phyloP scores from a whole-genome alignment of 2,888 invertebrate species.

The Amphipoea oculea region DNA sequence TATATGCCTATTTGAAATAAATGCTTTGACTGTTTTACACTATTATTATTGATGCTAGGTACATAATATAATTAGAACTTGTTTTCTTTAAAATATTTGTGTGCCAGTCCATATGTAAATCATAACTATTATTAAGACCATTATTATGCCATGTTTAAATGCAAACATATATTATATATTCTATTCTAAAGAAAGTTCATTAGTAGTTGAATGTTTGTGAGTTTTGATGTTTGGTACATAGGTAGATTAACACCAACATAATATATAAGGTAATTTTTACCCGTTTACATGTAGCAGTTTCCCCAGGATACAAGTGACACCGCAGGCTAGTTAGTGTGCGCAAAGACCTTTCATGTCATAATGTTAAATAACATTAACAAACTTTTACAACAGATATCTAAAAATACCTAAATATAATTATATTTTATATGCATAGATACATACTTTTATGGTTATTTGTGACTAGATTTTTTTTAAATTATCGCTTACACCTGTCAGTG shows the following conservation, averaged over 20 bases:
- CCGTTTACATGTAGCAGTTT: not conserved
- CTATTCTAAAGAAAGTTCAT: not conserved
- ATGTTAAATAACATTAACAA: not conserved
- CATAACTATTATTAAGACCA: not conserved
- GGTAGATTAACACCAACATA: not conserved
- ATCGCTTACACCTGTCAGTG: too few relatives aligned
- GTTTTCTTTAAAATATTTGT: too few relatives aligned
- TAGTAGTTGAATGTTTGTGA: not conserved
- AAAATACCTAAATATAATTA: too few relatives aligned
- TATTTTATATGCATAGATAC: too few relatives aligned
- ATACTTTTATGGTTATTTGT: too few relatives aligned
- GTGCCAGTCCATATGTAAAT: not conserved
- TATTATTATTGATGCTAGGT: not conserved
- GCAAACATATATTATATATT: not conserved
- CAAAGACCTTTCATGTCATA: not conserved
- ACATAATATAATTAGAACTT: not conserved
- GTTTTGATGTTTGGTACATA: not conserved
- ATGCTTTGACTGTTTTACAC: too few relatives aligned
- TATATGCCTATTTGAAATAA: too few relatives aligned
- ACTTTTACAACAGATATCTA: not conserved
- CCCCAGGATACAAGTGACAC: not conserved
- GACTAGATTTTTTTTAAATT: not conserved
- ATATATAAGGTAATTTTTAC: not conserved
- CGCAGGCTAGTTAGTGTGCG: not conserved
- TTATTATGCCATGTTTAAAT: not conserved